phyloP scores from a whole-genome alignment of 2,113 vertebrate genomes.

The Sisor rabdophorus region DNA sequence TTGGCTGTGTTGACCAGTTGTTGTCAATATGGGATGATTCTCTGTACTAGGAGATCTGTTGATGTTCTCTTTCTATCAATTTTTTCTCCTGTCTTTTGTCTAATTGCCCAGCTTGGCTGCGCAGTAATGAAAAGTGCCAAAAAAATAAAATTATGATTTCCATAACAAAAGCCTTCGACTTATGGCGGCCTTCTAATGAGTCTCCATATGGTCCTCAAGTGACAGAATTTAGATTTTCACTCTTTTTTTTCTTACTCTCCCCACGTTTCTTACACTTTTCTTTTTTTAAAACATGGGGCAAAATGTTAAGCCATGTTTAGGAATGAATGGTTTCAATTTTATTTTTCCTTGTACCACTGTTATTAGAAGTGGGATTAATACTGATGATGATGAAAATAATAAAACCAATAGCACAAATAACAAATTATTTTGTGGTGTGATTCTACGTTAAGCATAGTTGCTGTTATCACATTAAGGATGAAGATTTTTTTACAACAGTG shows the following conservation, averaged over 20 bases:
- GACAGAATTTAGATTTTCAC: slow-evolving; percentile 68
- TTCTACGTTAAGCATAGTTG: too few relatives aligned
- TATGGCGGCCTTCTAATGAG: slow-evolving; percentile 74
- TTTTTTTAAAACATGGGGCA: slow-evolving; percentile 57
- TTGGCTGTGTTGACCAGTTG: slow-evolving; percentile 60
- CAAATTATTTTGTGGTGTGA: slow-evolving; percentile 31
- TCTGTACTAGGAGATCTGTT: slow-evolving; percentile 70
- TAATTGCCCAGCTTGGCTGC: slow-evolving; percentile 73
- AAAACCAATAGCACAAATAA: slow-evolving; percentile 80
- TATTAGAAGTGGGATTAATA: slow-evolving; percentile 49
- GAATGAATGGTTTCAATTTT: slow-evolving; percentile 67
- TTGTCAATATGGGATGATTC: slow-evolving; percentile 56
- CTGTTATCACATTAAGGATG: too few relatives aligned
- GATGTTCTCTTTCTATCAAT: slow-evolving; percentile 57
- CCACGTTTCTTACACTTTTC: slow-evolving; percentile 28
- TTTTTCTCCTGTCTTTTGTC: slow-evolving; percentile 64
- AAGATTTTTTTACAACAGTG: too few relatives aligned
- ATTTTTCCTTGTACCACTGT: slow-evolving; percentile 62
- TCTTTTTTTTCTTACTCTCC: slow-evolving; percentile 53
- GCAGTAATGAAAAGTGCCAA: slow-evolving; percentile 77
- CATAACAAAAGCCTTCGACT: slow-evolving; percentile 82
- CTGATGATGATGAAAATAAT: slow-evolving; percentile 68
- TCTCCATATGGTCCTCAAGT: slow-evolving; percentile 74
- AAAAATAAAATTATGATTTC: slow-evolving; percentile 74
- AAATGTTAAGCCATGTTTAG: slow-evolving; percentile 75